Evolutionary conservation across 2,888 invertebrate species (phyloP).

Genomic region (Eurytoma adleriae): DNA sequence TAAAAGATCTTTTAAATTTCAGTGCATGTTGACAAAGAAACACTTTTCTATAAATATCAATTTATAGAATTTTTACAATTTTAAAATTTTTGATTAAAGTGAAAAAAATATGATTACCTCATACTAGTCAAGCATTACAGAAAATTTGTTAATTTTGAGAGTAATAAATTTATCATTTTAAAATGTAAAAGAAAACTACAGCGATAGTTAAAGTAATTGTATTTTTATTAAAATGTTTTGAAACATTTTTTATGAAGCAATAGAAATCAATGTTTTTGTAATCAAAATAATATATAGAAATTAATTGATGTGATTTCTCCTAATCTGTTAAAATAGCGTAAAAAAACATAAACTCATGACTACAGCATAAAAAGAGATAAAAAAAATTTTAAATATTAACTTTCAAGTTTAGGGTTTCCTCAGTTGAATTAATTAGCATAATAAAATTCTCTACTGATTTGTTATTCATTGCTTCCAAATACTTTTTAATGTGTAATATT

Average conservation of each 20-base stretch:
- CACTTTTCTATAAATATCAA: constrained; percentile 43
- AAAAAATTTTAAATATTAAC: constrained; percentile 15
- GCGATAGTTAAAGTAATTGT: constrained; percentile 24
- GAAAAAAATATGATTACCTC: constrained; percentile 50
- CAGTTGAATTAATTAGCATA: constrained; percentile 22
- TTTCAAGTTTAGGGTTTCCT: constrained; percentile 30
- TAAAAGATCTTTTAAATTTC: constrained; percentile 19
- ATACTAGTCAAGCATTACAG: constrained; percentile 55
- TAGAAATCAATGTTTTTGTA: constrained; percentile 37
- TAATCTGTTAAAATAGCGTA: constrained; percentile 54
- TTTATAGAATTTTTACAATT: constrained; percentile 42
- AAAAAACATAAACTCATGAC: constrained; percentile 31
- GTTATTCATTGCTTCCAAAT: constrained; percentile 54
- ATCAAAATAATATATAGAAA: constrained; percentile 30
- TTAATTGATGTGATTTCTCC: constrained; percentile 31
- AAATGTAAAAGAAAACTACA: constrained; percentile 30
- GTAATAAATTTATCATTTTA: constrained; percentile 47
- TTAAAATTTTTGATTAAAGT: constrained; percentile 29
- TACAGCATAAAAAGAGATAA: constrained; percentile 45
- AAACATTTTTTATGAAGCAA: constrained; percentile 31
- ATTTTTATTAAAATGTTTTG: constrained; percentile 45
- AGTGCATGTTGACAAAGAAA: constrained; percentile 22
- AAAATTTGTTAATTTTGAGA: constrained; percentile 53
- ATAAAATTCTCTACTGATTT: constrained; percentile 41
- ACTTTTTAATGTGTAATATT: constrained; percentile 43